Percentiles rank a stretch among this genome's conserved stretches.
These are phyloP conservation scores for Delphinapterus leucas DNA, from an alignment of 2,113 vertebrate species.

Conservation along the genomic window DNA sequence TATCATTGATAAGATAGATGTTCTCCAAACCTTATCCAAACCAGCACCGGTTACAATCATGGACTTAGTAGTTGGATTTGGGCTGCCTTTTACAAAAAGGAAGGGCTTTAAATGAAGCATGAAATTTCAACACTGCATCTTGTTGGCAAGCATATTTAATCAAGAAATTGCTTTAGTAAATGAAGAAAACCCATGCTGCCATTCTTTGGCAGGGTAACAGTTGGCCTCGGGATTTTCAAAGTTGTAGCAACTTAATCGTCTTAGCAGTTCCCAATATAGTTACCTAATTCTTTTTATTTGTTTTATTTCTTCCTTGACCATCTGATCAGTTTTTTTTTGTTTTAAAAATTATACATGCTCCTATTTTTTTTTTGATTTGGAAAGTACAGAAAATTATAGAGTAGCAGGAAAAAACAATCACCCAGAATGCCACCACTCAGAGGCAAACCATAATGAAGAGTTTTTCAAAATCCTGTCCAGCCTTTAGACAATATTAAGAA, in stretches of 20 bases:
- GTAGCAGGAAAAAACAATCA: not conserved
- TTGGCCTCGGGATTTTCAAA: not conserved
- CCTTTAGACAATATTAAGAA: not conserved
- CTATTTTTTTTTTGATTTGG: constrained; percentile 35
- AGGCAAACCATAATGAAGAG: not conserved
- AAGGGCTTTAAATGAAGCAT: constrained; percentile 26
- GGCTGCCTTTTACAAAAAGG: not conserved
- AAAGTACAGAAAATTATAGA: not conserved
- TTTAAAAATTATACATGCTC: not conserved
- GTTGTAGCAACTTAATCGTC: not conserved
- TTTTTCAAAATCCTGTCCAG: not conserved
- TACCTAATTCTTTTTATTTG: not conserved
- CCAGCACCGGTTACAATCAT: not conserved
- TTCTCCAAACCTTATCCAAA: not conserved
- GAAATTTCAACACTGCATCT: constrained; percentile 36
- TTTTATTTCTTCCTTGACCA: not conserved
- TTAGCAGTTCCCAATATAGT: not conserved
- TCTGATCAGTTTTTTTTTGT: not conserved
- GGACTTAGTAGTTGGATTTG: not conserved
- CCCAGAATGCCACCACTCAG: not conserved
- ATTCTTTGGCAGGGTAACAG: not conserved
- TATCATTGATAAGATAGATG: not conserved
- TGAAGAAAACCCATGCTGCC: not conserved
- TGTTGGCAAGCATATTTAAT: constrained; percentile 49
- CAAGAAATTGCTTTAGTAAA: constrained; percentile 37